Base-by-base conservation (phyloP, 2,113 vertebrate genomes). In the Coptodon rendalli region DNA sequence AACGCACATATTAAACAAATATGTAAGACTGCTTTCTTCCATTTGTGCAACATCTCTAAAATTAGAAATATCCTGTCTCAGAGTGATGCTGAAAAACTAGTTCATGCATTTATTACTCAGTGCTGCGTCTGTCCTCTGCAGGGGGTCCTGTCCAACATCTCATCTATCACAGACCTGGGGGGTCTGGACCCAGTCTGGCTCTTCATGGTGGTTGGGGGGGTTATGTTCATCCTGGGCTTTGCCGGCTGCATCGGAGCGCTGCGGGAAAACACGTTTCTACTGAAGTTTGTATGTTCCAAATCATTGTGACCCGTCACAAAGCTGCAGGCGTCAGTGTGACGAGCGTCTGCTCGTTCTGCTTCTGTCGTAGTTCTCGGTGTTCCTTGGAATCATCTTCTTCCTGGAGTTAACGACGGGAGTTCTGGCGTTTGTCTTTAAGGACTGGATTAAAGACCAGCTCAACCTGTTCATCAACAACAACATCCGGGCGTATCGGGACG, bases 381-480 rank as follows among this genome's bases (percentile, higher is more conserved):
- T 99, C 93, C 97, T 99, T 93, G 98, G 98, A 73, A 99, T 99
- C 90, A 99, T 99, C 93, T 99, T 99, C 93, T 99, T 99, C 96
- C 87, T 99, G 98, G 98, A 99, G 96, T 93, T 99, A 87, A 99
- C 98, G 2, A 97, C 98, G 6, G 98, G 98, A 27, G 95, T 99
- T 83, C 95, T 99, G 95, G 98, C 98, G 2, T 99, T 99, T 89
- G 98, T 99, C 82, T 99, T 99, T 91, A 99, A 99, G 96, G 98
- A 99, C 95, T 99, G 98, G 98, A 99, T 99, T 94, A 99, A 99
- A 95, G 98, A 99, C 95, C 98, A 99, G 96, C 97, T 99, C 78
- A 98, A 99, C 94, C 97, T 99, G 93, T 99, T 99, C 91, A 99
- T 99, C 95, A 99, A 99, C 97, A 99, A 99, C 95, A 99, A 99